Evolutionary conservation across 2,797 vertebrate species (phyloP).

Genomic region (Acrocephalus scirpaceus): DNA sequence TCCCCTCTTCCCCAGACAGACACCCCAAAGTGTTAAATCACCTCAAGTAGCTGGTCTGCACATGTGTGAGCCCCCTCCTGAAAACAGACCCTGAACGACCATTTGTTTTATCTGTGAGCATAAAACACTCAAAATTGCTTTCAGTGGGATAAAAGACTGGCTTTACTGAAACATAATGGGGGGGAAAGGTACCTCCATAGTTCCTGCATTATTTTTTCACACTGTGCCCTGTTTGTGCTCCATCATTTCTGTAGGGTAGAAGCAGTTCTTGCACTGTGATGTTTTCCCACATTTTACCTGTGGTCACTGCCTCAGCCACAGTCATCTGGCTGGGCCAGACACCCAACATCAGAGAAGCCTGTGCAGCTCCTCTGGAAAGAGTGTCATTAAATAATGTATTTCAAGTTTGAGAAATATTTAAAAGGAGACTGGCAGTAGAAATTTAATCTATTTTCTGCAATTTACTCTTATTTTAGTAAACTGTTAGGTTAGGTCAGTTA

Average conservation of each 20-base stretch:
- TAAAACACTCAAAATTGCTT: not conserved
- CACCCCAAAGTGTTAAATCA: not conserved
- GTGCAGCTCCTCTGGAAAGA: not conserved
- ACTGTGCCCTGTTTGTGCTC: not conserved
- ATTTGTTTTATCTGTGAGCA: not conserved
- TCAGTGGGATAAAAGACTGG: not conserved
- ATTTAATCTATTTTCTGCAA: not conserved
- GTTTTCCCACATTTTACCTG: not conserved
- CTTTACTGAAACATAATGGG: not conserved
- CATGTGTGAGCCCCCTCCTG: not conserved
- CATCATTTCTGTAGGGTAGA: not conserved
- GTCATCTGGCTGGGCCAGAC: not conserved
- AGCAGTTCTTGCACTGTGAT: not conserved
- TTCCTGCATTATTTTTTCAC: conserved; percentile 8
- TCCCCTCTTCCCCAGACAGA: not conserved
- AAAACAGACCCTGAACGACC: not conserved
- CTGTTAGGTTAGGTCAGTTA: not conserved
- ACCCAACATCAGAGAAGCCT: not conserved
- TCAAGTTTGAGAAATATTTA: not conserved
- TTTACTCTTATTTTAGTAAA: not conserved
- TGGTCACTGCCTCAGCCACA: not conserved
- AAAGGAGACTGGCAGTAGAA: not conserved
- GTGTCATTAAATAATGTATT: not conserved
- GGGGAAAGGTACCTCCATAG: not conserved
- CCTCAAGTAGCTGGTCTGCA: not conserved